Evolutionary conservation across 2,888 invertebrate genomes (phyloP).

Genomic region (Cyrtodaria siliqua): DNA sequence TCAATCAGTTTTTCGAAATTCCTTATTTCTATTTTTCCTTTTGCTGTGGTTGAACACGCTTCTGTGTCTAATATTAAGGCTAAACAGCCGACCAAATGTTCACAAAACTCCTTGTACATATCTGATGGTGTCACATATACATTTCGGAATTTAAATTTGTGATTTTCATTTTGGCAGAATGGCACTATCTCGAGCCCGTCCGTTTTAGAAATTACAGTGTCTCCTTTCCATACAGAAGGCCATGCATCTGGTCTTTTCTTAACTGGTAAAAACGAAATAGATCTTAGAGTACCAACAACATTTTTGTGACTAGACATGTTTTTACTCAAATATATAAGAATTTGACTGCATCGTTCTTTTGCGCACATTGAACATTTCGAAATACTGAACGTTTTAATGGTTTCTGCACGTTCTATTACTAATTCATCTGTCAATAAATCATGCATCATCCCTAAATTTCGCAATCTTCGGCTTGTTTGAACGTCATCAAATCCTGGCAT

Average conservation of each 20-base stretch:
- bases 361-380: constrained; percentile 26
- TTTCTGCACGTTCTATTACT: constrained; percentile 17
- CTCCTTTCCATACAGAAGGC: constrained; percentile 37
- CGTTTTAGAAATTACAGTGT: no score
- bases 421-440: constrained; percentile 4
- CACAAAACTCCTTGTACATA: not conserved
- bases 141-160: not conserved
- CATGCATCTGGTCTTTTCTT: constrained; percentile 14
- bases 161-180: not conserved
- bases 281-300: not conserved
- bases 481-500: not conserved
- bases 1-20: no score
- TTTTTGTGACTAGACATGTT: not conserved
- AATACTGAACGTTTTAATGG: not conserved
- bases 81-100: constrained; percentile 7
- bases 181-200: no score
- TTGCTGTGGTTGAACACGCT: not conserved
- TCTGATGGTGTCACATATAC: not conserved
- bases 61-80: constrained; percentile 4
- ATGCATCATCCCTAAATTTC: constrained; percentile 19
- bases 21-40: no score
- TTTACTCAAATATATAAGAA: constrained; percentile 19
- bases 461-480: not conserved
- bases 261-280: constrained; percentile 18
- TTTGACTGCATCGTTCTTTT: not conserved